Conservation (phyloP, 2,113 vertebrate species). For the Apteryx owenii region DNA sequence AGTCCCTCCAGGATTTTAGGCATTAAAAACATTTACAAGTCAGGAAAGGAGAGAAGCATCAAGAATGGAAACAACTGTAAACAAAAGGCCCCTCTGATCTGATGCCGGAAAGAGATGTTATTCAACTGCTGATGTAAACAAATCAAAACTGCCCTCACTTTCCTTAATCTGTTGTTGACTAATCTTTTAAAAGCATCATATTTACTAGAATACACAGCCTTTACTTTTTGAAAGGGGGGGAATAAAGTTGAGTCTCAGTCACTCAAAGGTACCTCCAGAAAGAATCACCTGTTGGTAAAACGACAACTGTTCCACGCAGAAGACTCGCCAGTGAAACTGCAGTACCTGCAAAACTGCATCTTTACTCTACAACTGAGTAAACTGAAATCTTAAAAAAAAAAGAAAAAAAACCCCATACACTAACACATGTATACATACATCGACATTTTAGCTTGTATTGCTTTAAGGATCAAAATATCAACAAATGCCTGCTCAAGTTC, state of each 20-base stretch:
- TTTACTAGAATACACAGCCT: too few relatives aligned
- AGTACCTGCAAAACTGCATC: neutral
- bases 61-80: too few relatives aligned
- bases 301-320: neutral
- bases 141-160: too few relatives aligned
- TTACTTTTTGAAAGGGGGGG: neutral
- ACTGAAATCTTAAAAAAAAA: neutral
- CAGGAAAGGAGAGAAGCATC: too few relatives aligned
- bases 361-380: neutral
- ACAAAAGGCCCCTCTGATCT: too few relatives aligned
- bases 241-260: neutral
- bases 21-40: too few relatives aligned
- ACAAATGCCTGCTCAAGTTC: neutral
- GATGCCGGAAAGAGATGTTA: too few relatives aligned
- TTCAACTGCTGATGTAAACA: too few relatives aligned
- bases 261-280: neutral
- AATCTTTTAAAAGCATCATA: neutral
- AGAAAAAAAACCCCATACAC: neutral
- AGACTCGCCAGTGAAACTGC: neutral
- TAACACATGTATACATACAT: neutral
- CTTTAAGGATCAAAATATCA: neutral
- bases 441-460: neutral
- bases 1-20: too few relatives aligned
- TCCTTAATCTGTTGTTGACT: too few relatives aligned
- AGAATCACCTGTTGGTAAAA: neutral